Evolutionary conservation across 2,888 invertebrate genomes (phyloP).

Genomic region (Lepidonotus clava): DNA sequence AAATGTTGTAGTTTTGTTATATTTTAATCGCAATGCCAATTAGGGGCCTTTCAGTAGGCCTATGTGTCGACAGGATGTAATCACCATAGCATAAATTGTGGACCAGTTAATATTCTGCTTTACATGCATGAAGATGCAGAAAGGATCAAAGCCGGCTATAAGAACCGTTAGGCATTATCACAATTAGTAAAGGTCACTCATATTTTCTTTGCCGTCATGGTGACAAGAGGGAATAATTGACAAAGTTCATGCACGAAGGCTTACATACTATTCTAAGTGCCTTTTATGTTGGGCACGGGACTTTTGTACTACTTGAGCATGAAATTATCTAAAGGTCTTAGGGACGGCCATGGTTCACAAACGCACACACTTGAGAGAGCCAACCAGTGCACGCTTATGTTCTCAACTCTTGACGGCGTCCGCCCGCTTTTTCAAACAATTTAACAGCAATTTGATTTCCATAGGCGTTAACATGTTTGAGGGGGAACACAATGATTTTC

Average conservation of each 20-base stretch:
- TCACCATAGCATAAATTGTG: too few species aligned
- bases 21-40: too few species aligned
- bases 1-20: too few species aligned
- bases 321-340: neutral
- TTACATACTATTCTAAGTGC: neutral
- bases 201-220: neutral
- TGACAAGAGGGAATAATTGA: neutral
- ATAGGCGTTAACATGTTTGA: slow-evolving; percentile 19
- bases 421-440: slow-evolving; percentile 35
- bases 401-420: neutral
- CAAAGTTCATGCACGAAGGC: neutral
- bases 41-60: too few species aligned
- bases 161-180: neutral
- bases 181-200: slow-evolving; percentile 15
- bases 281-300: neutral
- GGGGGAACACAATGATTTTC: slow-evolving; percentile 28
- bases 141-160: neutral
- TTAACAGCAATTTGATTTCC: slow-evolving; percentile 54
- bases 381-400: slow-evolving; percentile 4
- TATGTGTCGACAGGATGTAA: too few species aligned
- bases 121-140: too few species aligned
- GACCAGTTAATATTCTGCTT: too few species aligned
- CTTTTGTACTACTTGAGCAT: neutral
- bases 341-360: neutral
- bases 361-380: neutral